A percentile compares a stretch with the other conserved stretches of the same genome.
Conservation (phyloP, 2,888 invertebrate species). For the Drosophila affinis region DNA sequence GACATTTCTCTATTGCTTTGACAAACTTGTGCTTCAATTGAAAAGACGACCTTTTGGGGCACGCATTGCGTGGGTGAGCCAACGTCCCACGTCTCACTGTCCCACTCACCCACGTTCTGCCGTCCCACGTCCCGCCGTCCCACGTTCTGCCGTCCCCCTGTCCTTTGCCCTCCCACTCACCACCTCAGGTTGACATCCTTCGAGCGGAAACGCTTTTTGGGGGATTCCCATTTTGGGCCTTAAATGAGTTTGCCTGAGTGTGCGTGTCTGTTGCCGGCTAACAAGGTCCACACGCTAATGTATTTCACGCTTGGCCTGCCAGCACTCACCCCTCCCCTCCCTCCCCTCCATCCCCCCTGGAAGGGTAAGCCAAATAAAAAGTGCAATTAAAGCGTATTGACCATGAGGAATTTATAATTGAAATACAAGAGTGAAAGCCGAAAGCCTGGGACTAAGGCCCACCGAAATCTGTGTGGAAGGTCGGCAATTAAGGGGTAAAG, state of each 20-base stretch:
- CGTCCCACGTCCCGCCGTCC: not conserved
- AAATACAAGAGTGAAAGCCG: constrained; percentile 57
- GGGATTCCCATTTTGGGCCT: constrained; percentile 63
- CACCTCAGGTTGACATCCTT: constrained; percentile 32
- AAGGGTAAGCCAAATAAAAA: constrained; percentile 55
- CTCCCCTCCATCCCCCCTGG: not conserved
- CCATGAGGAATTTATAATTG: constrained; percentile 77
- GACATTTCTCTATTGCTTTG: too few species aligned
- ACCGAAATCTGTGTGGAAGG: constrained; percentile 55
- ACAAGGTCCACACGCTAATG: constrained; percentile 49
- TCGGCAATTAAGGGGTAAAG: constrained; percentile 64
- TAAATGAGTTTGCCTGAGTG: constrained; percentile 64
- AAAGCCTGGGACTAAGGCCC: constrained; percentile 31
- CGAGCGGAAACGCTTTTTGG: constrained; percentile 58
- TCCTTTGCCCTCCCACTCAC: too few species aligned
- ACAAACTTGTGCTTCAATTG: not conserved
- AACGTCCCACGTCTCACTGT: too few species aligned
- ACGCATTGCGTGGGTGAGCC: not conserved
- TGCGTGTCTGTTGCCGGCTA: constrained; percentile 24
- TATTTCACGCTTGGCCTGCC: constrained; percentile 43
- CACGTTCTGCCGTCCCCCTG: too few species aligned
- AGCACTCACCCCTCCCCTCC: constrained; percentile 1
- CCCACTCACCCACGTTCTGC: too few species aligned
- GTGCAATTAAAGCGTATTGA: constrained; percentile 78
- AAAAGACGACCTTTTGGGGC: not conserved